Evolutionary conservation across 2,113 vertebrate genomes (phyloP), one percentile per base, ranked within the genome.

Genomic region (Dolichallabes microphthalmus): DNA sequence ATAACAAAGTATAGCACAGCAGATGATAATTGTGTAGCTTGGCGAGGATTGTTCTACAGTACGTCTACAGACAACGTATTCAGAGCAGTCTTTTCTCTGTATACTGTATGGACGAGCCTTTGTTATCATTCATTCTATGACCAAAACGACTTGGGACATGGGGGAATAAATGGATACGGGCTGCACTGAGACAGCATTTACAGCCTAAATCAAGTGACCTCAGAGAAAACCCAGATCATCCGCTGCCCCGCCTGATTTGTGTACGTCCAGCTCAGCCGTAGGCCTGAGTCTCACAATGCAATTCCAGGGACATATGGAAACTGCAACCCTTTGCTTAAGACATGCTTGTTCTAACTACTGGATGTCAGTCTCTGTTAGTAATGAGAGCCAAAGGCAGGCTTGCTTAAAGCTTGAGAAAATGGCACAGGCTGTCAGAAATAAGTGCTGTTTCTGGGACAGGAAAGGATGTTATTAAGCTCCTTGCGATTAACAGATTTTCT

Each of bases 401-500:
- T 85, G 78, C 73, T 39, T 82, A 50, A 82, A 85, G 64, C 58
- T 64, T 22, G 58, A 60, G 86, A 76, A 84, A 80, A 86, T 68
- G 85, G 77, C 73, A 87, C 25, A 75, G 88, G 32, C 83, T 85
- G 74, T 68, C 74, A 85, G 79, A 83, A 81, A 74, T 85, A 57
- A 85, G 58, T 80, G 63, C 4, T 82, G n/a, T 69, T 68, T 68
- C 55, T 78, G 64, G 3, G 77, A 87, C 50, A 84, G 64, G 39
- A 73, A 27, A 83, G 83, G 58, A 25, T 12, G 50, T 64, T 73
- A 85, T 82, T 82, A 87, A 76, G 78, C 79, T 85, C 19, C 20
- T 53, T 60, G 50, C 58, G 79, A 85, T 89, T 86, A 86, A 88
- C 73, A 55, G 52, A 61, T 89, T 76, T 57, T 60, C 85, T 66